Base-by-base conservation (phyloP, 1,140 invertebrate species). In the Drosophila sp. region DNA sequence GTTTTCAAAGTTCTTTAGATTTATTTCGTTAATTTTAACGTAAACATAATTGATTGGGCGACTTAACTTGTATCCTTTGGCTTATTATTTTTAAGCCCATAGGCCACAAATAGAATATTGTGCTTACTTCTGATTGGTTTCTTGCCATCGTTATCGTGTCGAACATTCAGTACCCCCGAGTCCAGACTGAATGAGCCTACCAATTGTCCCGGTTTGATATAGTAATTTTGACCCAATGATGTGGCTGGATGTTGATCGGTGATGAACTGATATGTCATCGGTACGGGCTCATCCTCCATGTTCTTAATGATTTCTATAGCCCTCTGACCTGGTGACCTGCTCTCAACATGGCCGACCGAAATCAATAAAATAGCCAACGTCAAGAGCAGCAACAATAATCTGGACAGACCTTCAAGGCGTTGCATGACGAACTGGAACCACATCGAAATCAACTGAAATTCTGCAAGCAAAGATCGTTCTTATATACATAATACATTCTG, bases 41-140 rank as follows among this genome's bases (percentile, higher is more conserved):
- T 4, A 35, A 11, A 11, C 35, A 38, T 10, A 38, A 3, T 11
- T 38, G 10, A n/a, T 38, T 1, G 35, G 27, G 1, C 27, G 7
- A 2, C 23, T 50, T 50, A 50, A 50, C 44, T 50, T 50, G 27
- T 50, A 27, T 50, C 44, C 11, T 50, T 50, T 27, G 23, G 6
- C 44, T 50, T 27, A 50, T 27, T 50, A 10, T 50, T 50, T 50
- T 50, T 50, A 50, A 50, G 44, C 23, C 23, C 64, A 23, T 75
- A 75, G 50, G 80, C 75, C 33, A 91, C 80, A 33, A 80, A 90
- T 0, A 90, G 74, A 7, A 90, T 90, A 57, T 90, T 90, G 5
- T 90, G 67, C 60, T 85, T 84, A 60, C 68, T 87, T 68, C 56
- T 66, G 8, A 89, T 60, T 17, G 80, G 72, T 4, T 61, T 67